Base-by-base conservation (phyloP, 2,888 invertebrate species). In the Bellardia bayeri region DNA sequence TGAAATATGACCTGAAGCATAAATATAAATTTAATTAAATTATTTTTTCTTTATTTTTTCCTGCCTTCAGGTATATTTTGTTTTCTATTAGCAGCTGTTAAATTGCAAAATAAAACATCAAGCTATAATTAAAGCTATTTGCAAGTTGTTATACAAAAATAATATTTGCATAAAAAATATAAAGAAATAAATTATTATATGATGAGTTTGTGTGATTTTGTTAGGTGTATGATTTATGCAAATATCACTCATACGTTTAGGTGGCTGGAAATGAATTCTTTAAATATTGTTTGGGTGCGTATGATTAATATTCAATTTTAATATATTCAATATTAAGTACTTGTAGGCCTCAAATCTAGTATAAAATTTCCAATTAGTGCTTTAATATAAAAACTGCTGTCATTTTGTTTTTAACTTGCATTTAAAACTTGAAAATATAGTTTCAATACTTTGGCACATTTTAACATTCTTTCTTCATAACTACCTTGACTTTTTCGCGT, bases 401-500 rank as follows among this genome's bases (percentile, higher is more conserved):
- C 37, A 37, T 37, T 6, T n/a, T n/a, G n/a, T n/a, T n/a, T 37
- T 37, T 51, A 51, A 4, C n/a, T 23, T 23, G 23, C 4, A 33
- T 14, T 33, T 61, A 33, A 16, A 61, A 61, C 30, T n/a, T 61
- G 3, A 33, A 37, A 61, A 33, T 14, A 33, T 33, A 61, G 4
- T 33, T 14, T 14, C 37, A 6, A 33, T n/a, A 16, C 9, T 1
- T 61, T 1, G 14, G 16, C 5, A 37, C 14, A 13, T 33, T 37
- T n/a, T 61, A 61, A 33, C 2, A 6, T 61, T 54, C 14, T 16
- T 51, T 37, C n/a, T 54, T 37, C 54, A 49, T 69, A 51, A 54
- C 33, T 69, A 71, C 54, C 69, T 71, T 71, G 69, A 71, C 69
- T 54, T 54, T 37, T 71, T 54, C 33, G 9, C 51, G 49, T 5